A percentile compares a stretch with the other conserved stretches of the same genome.
Evolutionary conservation across 2,797 vertebrate species (phyloP).

Genomic region (Triplophysa bombifrons): DNA sequence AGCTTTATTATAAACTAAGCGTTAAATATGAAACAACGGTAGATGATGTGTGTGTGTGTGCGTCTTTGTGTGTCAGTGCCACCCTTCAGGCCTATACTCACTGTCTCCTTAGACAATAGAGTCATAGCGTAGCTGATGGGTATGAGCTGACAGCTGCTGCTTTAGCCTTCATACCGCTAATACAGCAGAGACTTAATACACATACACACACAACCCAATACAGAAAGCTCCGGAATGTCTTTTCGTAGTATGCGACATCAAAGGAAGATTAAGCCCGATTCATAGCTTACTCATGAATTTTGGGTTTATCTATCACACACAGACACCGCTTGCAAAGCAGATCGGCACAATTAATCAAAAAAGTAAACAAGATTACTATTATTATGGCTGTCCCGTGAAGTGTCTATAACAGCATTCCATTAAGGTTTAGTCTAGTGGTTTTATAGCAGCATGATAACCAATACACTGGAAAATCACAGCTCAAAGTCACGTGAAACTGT

Average conservation of each 20-base stretch:
- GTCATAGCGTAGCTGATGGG: constrained; percentile 55
- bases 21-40: constrained; percentile 44
- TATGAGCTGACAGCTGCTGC: constrained; percentile 65
- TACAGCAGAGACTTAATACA: constrained; percentile 1
- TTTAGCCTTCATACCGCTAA: constrained; percentile 41
- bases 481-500: neutral
- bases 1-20: constrained; percentile 38
- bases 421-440: neutral
- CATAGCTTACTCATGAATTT: constrained; percentile 31
- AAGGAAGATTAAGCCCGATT: constrained; percentile 39
- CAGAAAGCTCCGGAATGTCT: constrained; percentile 32
- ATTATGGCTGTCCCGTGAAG: neutral
- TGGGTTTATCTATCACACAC: constrained; percentile 39
- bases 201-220: constrained; percentile 30
- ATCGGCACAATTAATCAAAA: neutral
- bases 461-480: neutral
- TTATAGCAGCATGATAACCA: neutral
- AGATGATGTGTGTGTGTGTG: constrained; percentile 8
- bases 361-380: neutral
- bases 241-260: constrained; percentile 35
- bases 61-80: constrained; percentile 14
- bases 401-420: neutral
- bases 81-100: constrained; percentile 60
- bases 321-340: constrained; percentile 16
- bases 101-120: constrained; percentile 66